A percentile compares a stretch with the other conserved stretches of the same genome.
phyloP scores from a whole-genome alignment of 2,888 invertebrate species.

The Megaustenia siamemsis region DNA sequence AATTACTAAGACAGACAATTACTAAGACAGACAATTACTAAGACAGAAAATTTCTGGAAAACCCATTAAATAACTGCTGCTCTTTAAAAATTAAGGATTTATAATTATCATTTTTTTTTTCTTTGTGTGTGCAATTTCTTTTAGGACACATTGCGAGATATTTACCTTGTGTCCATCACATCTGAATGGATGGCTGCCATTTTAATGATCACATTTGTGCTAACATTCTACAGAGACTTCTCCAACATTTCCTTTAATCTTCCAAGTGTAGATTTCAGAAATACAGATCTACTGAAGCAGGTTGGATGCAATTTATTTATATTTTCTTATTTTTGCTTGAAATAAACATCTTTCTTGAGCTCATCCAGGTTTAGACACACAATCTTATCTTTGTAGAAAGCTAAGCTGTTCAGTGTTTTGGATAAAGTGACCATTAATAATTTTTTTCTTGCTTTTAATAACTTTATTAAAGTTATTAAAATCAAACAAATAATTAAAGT shows the following conservation, averaged over 20 bases:
- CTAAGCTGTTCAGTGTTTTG: too few relatives aligned
- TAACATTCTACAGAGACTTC: constrained; percentile 64
- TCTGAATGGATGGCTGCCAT: constrained; percentile 66
- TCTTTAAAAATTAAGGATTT: too few relatives aligned
- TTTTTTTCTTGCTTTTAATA: too few relatives aligned
- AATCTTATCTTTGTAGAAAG: too few relatives aligned
- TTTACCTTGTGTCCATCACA: constrained; percentile 63
- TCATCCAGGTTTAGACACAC: not conserved
- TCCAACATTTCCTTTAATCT: constrained; percentile 48
- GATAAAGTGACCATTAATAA: too few relatives aligned
- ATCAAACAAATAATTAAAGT: too few relatives aligned
- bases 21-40: too few relatives aligned
- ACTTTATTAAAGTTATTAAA: too few relatives aligned
- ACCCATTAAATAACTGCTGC: too few relatives aligned
- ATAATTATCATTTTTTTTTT: not conserved
- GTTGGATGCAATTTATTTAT: not conserved
- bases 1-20: too few relatives aligned
- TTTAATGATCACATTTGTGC: constrained; percentile 60
- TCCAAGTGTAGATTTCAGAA: constrained; percentile 44
- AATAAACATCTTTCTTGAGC: not conserved
- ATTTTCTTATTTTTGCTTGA: not conserved
- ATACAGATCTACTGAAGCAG: not conserved
- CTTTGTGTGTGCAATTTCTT: not conserved
- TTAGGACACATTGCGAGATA: constrained; percentile 60
- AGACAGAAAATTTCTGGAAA: too few relatives aligned